Base-by-base conservation (phyloP, 2,113 vertebrate genomes). In the Equus quagga region DNA sequence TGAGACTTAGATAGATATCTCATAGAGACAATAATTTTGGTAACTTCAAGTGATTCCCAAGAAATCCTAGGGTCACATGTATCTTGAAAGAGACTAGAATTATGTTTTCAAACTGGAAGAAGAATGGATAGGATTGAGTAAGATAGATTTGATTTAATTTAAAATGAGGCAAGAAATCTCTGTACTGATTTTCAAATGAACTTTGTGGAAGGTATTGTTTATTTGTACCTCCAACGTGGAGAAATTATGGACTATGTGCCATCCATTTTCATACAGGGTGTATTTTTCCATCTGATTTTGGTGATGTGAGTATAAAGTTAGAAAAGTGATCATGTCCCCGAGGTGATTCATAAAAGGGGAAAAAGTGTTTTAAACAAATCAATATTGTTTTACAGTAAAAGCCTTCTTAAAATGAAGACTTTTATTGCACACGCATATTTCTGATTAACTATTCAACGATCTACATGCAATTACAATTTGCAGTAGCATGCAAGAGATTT, bases 311-410 rank as follows among this genome's bases (percentile, higher is more conserved):
- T 76, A 91, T 58, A 84, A 76, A 88, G 31, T 84, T 69, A 73
- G 51, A 64, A 93, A 93, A 97, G 41, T 46, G 26, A 75, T 97
- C 21, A 60, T 60, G 44, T 58, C 31, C 26, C 54, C 84, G 33
- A 21, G 33, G 41, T 49, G 31, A 3, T 60, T 97, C 51, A 82
- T 94, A 91, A 24, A 96, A 67, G 10, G 21, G 41, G 65, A 26
- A 85, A 80, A 86, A 46, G 6, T 33, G 54, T 97, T 96, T 41
- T 98, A 75, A 95, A 12, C 31, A 95, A 96, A 95, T 75, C 31
- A n/a, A 28, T 95, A 81, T 19, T 33, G 7, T 88, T 83, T 94
- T 93, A 92, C 88, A 64, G 64, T 62, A 98, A 98, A 75, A 98
- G 33, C 26, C 58, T 85, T 90, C 3, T 88, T 97, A 80, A 98